Conservation (phyloP, 2,113 vertebrate species). For the Rhinolophus sinicus region DNA sequence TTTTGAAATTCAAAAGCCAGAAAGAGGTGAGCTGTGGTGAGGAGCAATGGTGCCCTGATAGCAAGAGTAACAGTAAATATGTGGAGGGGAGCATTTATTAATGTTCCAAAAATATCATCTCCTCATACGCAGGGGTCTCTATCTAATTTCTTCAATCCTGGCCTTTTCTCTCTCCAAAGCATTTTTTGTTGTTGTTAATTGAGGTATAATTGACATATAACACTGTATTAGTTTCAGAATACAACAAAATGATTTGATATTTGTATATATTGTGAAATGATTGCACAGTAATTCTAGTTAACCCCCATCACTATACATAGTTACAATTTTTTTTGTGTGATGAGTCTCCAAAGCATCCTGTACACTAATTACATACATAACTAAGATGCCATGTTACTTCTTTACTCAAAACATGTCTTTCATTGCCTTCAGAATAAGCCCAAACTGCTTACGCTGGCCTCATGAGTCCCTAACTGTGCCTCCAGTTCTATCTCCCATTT, state of each 20-base stretch:
- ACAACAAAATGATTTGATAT: neutral
- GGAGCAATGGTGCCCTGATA: neutral
- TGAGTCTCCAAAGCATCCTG: neutral
- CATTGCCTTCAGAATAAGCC: neutral
- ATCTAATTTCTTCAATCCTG: neutral
- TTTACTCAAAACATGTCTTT: neutral
- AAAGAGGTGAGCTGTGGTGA: neutral
- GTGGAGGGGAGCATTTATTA: neutral
- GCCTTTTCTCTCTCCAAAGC: neutral
- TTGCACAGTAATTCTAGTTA: neutral
- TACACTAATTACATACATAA: neutral
- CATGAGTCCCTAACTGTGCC: neutral
- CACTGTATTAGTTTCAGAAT: neutral
- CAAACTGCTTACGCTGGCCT: neutral
- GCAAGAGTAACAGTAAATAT: neutral
- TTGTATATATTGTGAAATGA: neutral
- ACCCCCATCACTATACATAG: neutral
- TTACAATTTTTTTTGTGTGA: neutral
- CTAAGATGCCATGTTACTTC: neutral
- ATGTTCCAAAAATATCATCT: neutral
- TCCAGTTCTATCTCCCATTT: neutral
- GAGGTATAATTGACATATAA: neutral
- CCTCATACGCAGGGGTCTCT: neutral
- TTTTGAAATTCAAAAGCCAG: neutral
- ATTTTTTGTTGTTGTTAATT: neutral